Evolutionary conservation across 2,113 vertebrate genomes (phyloP).

Genomic region (Takifugu bimaculatus): DNA sequence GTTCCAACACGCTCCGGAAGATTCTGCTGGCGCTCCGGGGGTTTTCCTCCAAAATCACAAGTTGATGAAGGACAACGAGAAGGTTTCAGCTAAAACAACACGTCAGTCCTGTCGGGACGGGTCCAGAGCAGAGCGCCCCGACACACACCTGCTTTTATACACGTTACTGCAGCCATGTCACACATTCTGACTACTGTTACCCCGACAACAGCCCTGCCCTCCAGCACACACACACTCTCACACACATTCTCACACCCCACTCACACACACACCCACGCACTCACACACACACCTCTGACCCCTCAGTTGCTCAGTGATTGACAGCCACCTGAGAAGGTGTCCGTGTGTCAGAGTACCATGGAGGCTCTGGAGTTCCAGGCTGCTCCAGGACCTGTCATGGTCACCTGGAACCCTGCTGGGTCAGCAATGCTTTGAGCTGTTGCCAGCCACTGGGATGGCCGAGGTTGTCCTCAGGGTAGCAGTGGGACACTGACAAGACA

Average conservation of each 20-base stretch:
- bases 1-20: conserved; percentile 3
- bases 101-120: conserved; percentile 45
- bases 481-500: no score
- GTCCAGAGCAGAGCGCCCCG: conserved; percentile 11
- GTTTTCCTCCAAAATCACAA: neutral
- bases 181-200: conserved; percentile 47
- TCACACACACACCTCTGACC: conserved; percentile 8
- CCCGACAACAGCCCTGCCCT: conserved; percentile 24
- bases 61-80: neutral
- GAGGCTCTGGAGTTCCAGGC: no score
- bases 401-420: no score
- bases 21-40: conserved; percentile 6
- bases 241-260: conserved; percentile 9
- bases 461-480: no score
- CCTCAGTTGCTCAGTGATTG: no score
- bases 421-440: no score
- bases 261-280: conserved; percentile 3
- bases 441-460: no score
- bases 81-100: neutral
- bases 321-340: no score
- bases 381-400: no score
- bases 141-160: conserved; percentile 18
- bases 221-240: conserved; percentile 31
- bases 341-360: no score
- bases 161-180: conserved; percentile 37